Percentiles rank a stretch among this genome's conserved stretches.
Conservation (phyloP, 1,140 invertebrate species). For the Pissodes strobi region DNA sequence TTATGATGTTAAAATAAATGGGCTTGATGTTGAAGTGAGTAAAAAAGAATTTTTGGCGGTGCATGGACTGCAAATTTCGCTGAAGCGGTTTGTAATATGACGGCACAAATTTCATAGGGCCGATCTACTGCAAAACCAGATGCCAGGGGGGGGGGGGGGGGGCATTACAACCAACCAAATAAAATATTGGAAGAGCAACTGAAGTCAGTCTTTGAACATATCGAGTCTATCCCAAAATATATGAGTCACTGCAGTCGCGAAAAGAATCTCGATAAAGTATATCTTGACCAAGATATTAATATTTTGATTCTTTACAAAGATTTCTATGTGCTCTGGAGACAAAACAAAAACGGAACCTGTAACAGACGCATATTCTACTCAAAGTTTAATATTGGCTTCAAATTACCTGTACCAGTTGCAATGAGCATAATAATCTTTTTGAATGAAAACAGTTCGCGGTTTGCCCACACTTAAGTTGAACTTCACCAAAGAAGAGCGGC, state of each 20-base stretch:
- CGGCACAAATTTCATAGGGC: background rate
- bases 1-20: background rate
- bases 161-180: background rate
- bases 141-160: too few species aligned
- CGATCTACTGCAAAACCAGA: background rate
- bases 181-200: background rate
- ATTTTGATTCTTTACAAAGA: conserved; percentile 14
- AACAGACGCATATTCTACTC: conserved; percentile 13
- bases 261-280: conserved; percentile 19
- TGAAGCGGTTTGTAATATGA: background rate
- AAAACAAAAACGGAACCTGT: conserved; percentile 7
- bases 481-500: conserved; percentile 17
- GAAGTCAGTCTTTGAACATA: background rate
- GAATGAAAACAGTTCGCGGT: background rate
- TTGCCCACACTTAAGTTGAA: background rate
- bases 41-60: too few species aligned
- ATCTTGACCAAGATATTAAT: too few species aligned
- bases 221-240: too few species aligned
- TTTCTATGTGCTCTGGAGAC: conserved; percentile 10
- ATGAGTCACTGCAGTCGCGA: conserved; percentile 27
- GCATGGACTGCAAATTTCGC: background rate
- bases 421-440: conserved; percentile 3
- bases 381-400: conserved; percentile 21
- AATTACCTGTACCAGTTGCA: conserved; percentile 22
- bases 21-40: too few species aligned